Conservation (phyloP, 2,888 invertebrate species). For the Cremastinae sp. region DNA sequence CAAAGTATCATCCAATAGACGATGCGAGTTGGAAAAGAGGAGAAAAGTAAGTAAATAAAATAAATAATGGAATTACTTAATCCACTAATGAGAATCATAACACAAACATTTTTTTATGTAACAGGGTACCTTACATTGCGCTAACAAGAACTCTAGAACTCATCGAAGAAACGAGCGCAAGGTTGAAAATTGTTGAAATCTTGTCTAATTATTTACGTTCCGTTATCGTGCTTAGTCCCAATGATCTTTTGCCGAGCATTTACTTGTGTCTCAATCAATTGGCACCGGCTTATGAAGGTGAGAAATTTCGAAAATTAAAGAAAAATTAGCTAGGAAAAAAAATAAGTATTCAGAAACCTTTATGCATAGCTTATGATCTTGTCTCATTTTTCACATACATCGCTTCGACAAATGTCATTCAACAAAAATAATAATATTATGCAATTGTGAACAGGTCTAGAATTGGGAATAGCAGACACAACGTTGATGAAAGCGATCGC, state of each 20-base stretch:
- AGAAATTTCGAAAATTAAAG: slow-evolving; percentile 13
- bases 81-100: not conserved
- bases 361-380: no score
- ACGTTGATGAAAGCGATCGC: slow-evolving; percentile 97
- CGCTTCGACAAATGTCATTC: no score
- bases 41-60: slow-evolving; percentile 83
- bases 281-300: slow-evolving; percentile 97
- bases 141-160: slow-evolving; percentile 93
- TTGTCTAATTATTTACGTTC: slow-evolving; percentile 95
- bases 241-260: slow-evolving; percentile 94
- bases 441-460: slow-evolving; percentile 83
- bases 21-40: slow-evolving; percentile 91
- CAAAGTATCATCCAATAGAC: slow-evolving; percentile 90
- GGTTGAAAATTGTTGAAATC: slow-evolving; percentile 95
- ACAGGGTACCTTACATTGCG: slow-evolving; percentile 95
- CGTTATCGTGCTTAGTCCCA: slow-evolving; percentile 92
- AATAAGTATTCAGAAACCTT: slow-evolving; percentile 6
- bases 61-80: not conserved
- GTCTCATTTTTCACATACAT: no score
- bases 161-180: slow-evolving; percentile 91
- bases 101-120: slow-evolving; percentile 65
- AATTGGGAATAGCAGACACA: slow-evolving; percentile 96
- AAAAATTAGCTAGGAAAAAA: not conserved
- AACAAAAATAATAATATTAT: no score
- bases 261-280: slow-evolving; percentile 98